Percentiles rank a stretch among this genome's conserved stretches.
These are phyloP conservation scores for Denticeps clupeoides DNA, from an alignment of 2,797 vertebrate species.

Conservation along the genomic window DNA sequence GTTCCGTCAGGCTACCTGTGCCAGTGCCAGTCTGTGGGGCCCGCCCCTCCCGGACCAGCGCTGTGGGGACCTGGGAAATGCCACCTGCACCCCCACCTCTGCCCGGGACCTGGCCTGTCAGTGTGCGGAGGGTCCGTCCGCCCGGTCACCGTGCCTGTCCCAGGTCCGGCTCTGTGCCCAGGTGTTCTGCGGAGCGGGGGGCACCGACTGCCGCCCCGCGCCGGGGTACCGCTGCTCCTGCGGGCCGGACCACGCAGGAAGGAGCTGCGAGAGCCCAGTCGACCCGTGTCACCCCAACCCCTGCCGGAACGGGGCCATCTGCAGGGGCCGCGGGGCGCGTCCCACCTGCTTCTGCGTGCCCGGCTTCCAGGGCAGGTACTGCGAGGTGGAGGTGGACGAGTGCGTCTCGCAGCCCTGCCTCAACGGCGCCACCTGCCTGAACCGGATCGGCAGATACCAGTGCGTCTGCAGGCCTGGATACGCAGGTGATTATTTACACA, in stretches of 20 bases:
- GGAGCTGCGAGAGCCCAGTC: conserved; percentile 48
- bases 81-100: conserved; percentile 42
- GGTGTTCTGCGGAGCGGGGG: conserved; percentile 43
- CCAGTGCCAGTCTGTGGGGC: conserved; percentile 29
- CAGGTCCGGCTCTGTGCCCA: conserved; percentile 30
- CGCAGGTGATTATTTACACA: conserved; percentile 58
- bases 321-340: conserved; percentile 46
- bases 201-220: conserved; percentile 28
- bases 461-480: conserved; percentile 68
- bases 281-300: conserved; percentile 69
- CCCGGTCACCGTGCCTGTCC: conserved; percentile 34
- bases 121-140: conserved; percentile 46
- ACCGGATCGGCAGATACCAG: conserved; percentile 65
- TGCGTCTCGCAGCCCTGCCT: conserved; percentile 75
- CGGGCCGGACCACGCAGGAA: conserved; percentile 43
- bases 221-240: conserved; percentile 50
- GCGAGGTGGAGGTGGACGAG: conserved; percentile 83
- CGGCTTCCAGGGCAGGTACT: conserved; percentile 76
- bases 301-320: conserved; percentile 73
- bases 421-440: conserved; percentile 68
- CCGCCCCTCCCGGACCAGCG: conserved; percentile 13
- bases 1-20: conserved; percentile 30
- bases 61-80: conserved; percentile 45
- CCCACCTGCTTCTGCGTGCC: conserved; percentile 85
- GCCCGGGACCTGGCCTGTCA: conserved; percentile 44